Percentiles rank a stretch among this genome's conserved stretches.
Conservation (phyloP, 1,140 invertebrate species). For the Drosophila oshimai region DNA sequence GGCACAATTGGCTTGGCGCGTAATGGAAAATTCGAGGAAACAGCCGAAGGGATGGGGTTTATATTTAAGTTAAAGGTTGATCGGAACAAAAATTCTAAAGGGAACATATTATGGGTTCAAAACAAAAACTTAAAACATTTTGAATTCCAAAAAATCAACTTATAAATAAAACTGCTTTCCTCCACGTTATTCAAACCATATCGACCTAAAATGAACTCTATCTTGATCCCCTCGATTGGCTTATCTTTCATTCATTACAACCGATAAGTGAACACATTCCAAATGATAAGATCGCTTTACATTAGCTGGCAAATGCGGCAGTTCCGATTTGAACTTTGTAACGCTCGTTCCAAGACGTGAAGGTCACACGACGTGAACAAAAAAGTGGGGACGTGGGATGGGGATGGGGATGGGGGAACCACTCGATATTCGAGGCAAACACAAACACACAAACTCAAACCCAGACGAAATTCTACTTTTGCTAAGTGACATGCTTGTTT, state of each 20-base stretch:
- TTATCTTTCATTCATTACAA: constrained; percentile 29
- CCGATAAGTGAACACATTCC: constrained; percentile 19
- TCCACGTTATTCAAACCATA: neutral
- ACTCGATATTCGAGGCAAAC: constrained; percentile 7
- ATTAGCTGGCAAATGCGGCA: neutral
- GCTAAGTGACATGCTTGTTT: constrained; percentile 72
- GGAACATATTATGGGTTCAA: too few relatives aligned
- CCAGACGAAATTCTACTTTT: constrained; percentile 50
- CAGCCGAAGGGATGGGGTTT: neutral
- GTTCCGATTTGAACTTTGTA: constrained; percentile 43
- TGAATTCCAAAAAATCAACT: neutral
- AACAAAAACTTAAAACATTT: too few relatives aligned
- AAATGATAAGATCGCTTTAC: constrained; percentile 17
- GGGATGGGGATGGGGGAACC: neutral
- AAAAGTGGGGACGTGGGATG: too few relatives aligned
- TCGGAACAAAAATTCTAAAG: neutral
- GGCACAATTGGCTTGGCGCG: constrained; percentile 30
- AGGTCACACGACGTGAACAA: constrained; percentile 19
- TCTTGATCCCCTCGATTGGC: constrained; percentile 7
- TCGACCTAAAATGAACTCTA: constrained; percentile 11
- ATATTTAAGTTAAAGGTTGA: neutral
- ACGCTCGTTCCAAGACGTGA: constrained; percentile 20
- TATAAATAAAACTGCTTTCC: neutral
- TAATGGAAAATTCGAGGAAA: constrained; percentile 18
- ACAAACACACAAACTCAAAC: constrained; percentile 5